phyloP scores from a whole-genome alignment of 2,113 vertebrate genomes.

The Oncorhynchus nerka region DNA sequence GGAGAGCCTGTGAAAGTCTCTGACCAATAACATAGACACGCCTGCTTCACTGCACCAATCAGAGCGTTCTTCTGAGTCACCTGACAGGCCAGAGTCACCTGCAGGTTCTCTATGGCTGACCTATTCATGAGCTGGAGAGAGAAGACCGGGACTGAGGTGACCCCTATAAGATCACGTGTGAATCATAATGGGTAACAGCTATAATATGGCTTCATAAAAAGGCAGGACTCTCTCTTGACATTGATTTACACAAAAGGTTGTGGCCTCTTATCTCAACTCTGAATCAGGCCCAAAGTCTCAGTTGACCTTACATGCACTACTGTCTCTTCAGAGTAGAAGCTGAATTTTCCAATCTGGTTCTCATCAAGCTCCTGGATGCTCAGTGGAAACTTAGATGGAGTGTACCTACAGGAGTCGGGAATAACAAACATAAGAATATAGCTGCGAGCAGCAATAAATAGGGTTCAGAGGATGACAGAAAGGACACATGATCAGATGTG shows the following conservation, averaged over 20 bases:
- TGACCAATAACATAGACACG: conserved; percentile 59
- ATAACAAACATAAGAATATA: not conserved
- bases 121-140: conserved; percentile 66
- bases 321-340: conserved; percentile 68
- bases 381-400: conserved; percentile 62
- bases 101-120: conserved; percentile 71
- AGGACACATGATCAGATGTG: too few species aligned
- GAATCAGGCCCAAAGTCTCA: not conserved
- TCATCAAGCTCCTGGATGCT: conserved; percentile 75
- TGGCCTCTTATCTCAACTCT: too few species aligned
- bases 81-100: conserved; percentile 75
- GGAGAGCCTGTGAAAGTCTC: conserved; percentile 6
- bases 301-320: conserved; percentile 63
- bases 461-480: too few species aligned
- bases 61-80: conserved; percentile 76
- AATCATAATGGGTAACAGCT: not conserved
- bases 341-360: conserved; percentile 75
- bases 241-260: too few species aligned
- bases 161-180: not conserved
- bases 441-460: too few species aligned
- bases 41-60: conserved; percentile 71
- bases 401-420: conserved; percentile 63
- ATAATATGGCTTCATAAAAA: not conserved
- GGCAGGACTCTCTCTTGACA: too few species aligned
- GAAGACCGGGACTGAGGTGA: not conserved